These are phyloP conservation scores for Dexiosoma caninum DNA, from an alignment of 2,888 invertebrate species.

Conservation along the genomic window DNA sequence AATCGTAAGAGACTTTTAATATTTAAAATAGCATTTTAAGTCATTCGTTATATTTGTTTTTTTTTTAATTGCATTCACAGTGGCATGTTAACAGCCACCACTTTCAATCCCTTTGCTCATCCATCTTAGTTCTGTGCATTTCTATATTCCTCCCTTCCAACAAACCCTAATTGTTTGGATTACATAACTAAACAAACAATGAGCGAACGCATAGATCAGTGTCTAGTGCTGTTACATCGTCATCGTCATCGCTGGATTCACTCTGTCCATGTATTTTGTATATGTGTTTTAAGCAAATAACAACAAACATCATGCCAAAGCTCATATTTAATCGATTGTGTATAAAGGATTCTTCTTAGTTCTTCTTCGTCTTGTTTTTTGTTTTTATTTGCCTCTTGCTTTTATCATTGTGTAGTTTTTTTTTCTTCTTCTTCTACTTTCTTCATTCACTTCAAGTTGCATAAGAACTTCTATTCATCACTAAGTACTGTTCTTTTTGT, in stretches of 20 bases:
- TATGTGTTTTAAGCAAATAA: slow-evolving; percentile 10
- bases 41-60: neutral
- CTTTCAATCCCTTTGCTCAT: neutral
- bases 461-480: slow-evolving; percentile 56
- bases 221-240: slow-evolving; percentile 31
- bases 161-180: slow-evolving; percentile 61
- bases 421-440: slow-evolving; percentile 35
- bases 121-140: neutral
- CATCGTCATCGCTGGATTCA: neutral
- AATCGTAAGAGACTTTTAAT: neutral
- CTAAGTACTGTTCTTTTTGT: slow-evolving; percentile 46
- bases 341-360: slow-evolving; percentile 36
- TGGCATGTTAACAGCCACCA: neutral
- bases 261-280: neutral
- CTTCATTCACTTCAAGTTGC: slow-evolving; percentile 36
- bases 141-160: slow-evolving; percentile 6
- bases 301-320: slow-evolving; percentile 45
- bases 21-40: neutral
- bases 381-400: too few species aligned
- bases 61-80: slow-evolving; percentile 4
- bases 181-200: slow-evolving; percentile 61
- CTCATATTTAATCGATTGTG: slow-evolving; percentile 60
- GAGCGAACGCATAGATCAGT: slow-evolving; percentile 52
- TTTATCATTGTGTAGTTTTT: too few species aligned
- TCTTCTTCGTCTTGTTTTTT: slow-evolving; percentile 4